phyloP scores from a whole-genome alignment of 2,888 invertebrate genomes.

The Oxycera nigricornis region DNA sequence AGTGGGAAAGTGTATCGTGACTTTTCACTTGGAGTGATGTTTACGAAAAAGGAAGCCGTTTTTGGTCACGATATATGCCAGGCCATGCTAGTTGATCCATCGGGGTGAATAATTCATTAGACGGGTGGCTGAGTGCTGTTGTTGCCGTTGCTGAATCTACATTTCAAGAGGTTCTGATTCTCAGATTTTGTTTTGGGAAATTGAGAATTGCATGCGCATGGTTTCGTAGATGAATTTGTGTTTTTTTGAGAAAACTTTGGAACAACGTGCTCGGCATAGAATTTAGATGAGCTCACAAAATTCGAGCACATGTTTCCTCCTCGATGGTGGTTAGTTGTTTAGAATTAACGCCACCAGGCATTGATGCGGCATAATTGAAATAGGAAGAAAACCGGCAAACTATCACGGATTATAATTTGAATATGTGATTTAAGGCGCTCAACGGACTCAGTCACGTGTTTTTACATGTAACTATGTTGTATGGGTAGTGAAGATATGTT shows the following conservation, averaged over 20 bases:
- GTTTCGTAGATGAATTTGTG: background rate
- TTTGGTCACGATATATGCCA: too few relatives aligned
- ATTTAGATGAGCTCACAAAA: background rate
- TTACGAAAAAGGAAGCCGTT: background rate
- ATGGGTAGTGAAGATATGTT: too few relatives aligned
- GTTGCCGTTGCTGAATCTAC: background rate
- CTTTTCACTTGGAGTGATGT: background rate
- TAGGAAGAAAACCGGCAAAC: too few relatives aligned
- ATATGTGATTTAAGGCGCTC: too few relatives aligned
- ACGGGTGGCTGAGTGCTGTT: background rate
- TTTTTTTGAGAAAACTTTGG: background rate
- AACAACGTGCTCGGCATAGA: background rate
- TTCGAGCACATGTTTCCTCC: background rate
- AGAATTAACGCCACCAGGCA: background rate
- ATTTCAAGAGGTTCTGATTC: background rate
- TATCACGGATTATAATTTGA: too few relatives aligned
- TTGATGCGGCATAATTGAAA: background rate
- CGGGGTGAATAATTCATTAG: background rate
- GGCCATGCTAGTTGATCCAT: background rate
- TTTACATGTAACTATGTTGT: too few relatives aligned
- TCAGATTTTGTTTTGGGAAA: background rate
- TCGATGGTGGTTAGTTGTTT: background rate
- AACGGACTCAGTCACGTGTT: too few relatives aligned
- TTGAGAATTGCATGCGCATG: background rate
- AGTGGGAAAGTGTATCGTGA: background rate